Evolutionary conservation across 2,888 invertebrate genomes (phyloP), one percentile per base, ranked within the genome.

Genomic region (Urechis unicinctus): DNA sequence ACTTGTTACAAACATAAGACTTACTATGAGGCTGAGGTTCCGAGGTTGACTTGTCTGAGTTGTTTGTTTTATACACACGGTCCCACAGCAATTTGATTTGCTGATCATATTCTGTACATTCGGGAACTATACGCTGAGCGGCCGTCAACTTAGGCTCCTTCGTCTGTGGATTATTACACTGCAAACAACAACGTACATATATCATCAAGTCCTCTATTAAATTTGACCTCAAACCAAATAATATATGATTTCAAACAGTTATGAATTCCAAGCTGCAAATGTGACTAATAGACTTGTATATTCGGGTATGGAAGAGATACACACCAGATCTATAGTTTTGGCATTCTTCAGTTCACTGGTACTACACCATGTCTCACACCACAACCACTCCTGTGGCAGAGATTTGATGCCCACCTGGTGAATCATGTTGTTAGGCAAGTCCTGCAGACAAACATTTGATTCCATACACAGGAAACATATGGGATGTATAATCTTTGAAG

Each of bases 141-240:
- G 96, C 96, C 26, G 91, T 90, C 66, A 98, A 79, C 81, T 98
- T 98, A 0, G 98, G 95, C 81, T 98, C 98, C 80, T 99, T 98
- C 29, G 98, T 98, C 83, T 88, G 83, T n/a, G 98, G 98, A 82
- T 98, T 99, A 81, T 99, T 98, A 78, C 98, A 98, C 91, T 93
- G 78, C 46, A 79, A 78, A 65, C 62, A 65, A 61, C 36, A 22
- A 53, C 17, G 26, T 13, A 6, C 5, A 9, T 9, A 42, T 21
- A n/a, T 44, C 5, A 17, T 52, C 26, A 24, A n/a, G n/a, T n/a
- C n/a, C n/a, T n/a, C n/a, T n/a, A n/a, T n/a, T n/a, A n/a, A n/a
- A n/a, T n/a, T n/a, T n/a, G n/a, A n/a, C n/a, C n/a, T n/a, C n/a
- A n/a, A 78, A 61, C 31, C 5, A 55, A 6, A 21, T 17, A n/a